These are phyloP conservation scores for Galaxias olidus DNA, from an alignment of 2,797 vertebrate genomes.

Conservation along the genomic window DNA sequence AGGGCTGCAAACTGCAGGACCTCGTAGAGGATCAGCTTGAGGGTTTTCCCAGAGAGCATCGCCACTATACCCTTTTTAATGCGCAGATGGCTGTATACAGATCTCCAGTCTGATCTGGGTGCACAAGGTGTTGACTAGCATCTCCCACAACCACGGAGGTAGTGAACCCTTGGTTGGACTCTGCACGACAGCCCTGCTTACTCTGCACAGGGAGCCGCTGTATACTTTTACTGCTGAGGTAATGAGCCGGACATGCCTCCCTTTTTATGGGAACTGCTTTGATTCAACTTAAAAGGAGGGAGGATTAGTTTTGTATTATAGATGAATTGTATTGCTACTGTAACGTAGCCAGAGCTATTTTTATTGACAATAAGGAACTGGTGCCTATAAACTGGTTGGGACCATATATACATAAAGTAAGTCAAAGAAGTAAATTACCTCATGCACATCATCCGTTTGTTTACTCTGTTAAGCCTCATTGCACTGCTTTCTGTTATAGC, in stretches of 20 bases:
- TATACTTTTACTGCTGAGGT: slow-evolving; percentile 66
- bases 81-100: neutral
- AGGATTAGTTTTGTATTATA: too few relatives aligned
- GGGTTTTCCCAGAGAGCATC: slow-evolving; percentile 67
- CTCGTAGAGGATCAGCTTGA: slow-evolving; percentile 80
- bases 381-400: too few relatives aligned
- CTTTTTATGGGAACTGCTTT: slow-evolving; percentile 52
- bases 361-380: too few relatives aligned
- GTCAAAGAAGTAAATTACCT: too few relatives aligned
- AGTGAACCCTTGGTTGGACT: slow-evolving; percentile 64
- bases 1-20: slow-evolving; percentile 72
- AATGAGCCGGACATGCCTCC: slow-evolving; percentile 60
- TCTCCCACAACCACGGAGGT: slow-evolving; percentile 30
- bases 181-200: slow-evolving; percentile 71
- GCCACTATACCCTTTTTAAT: slow-evolving; percentile 20
- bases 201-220: slow-evolving; percentile 55
- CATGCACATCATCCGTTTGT: too few relatives aligned
- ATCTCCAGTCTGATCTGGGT: slow-evolving; percentile 8
- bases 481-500: too few relatives aligned
- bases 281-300: too few relatives aligned
- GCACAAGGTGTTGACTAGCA: slow-evolving; percentile 38
- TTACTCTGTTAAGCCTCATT: too few relatives aligned
- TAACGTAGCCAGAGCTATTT: too few relatives aligned
- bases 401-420: too few relatives aligned
- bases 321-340: too few relatives aligned